These are phyloP conservation scores for Solenopsis invicta DNA, from an alignment of 1,140 invertebrate genomes.

Conservation along the genomic window DNA sequence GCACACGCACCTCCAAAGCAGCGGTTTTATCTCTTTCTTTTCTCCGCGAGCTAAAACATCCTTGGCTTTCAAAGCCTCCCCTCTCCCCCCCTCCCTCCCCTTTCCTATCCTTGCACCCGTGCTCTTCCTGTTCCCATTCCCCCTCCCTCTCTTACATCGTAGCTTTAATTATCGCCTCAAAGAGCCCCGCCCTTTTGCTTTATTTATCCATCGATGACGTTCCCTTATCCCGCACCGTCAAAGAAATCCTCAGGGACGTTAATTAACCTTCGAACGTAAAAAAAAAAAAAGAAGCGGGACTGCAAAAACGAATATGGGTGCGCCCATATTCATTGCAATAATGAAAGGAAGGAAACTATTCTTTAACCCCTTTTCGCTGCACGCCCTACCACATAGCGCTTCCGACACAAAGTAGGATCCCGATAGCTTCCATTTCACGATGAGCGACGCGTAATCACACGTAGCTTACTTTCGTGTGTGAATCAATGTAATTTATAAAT, in stretches of 20 bases:
- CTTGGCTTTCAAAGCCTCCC: constrained; percentile 56
- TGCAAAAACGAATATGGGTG: constrained; percentile 41
- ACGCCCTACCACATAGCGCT: neutral
- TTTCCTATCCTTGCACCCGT: neutral
- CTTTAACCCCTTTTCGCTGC: constrained; percentile 1
- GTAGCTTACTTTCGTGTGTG: neutral
- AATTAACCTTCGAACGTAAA: constrained; percentile 59
- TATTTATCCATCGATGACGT: constrained; percentile 60
- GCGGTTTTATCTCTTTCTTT: constrained; percentile 40
- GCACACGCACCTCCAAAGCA: constrained; percentile 41
- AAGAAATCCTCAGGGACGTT: constrained; percentile 52
- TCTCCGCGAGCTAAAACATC: constrained; percentile 53
- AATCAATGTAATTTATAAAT: neutral
- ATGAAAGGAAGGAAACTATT: constrained; percentile 51
- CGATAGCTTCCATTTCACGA: neutral
- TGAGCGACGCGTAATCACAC: neutral
- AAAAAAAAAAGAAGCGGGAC: constrained; percentile 3
- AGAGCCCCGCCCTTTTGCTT: constrained; percentile 41
- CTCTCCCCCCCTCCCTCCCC: neutral
- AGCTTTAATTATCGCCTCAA: constrained; percentile 64
- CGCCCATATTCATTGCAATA: constrained; percentile 32
- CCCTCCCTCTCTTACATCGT: constrained; percentile 30
- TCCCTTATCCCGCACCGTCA: constrained; percentile 43
- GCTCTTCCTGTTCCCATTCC: neutral
- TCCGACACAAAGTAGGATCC: neutral